Evolutionary conservation across 1,140 invertebrate genomes (phyloP).

Genomic region (Pteromalus puparum): DNA sequence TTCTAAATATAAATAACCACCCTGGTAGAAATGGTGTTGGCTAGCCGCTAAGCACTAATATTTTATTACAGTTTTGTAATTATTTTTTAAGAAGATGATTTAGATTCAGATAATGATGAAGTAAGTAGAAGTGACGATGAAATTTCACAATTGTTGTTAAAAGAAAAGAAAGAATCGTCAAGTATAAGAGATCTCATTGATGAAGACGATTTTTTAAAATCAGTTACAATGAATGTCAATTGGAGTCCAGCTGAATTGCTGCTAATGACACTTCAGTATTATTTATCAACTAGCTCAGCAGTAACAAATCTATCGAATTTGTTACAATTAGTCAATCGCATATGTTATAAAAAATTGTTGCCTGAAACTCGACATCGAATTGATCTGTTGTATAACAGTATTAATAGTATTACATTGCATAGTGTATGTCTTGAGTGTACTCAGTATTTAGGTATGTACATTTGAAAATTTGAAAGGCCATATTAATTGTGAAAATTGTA

Average conservation of each 20-base stretch:
- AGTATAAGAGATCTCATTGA: background rate
- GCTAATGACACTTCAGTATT: slow-evolving; percentile 30
- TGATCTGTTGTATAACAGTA: background rate
- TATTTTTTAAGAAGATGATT: too few species aligned
- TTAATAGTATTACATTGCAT: background rate
- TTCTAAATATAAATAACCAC: too few species aligned
- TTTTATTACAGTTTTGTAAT: too few species aligned
- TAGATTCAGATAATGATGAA: too few species aligned
- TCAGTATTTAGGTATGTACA: background rate
- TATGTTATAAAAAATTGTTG: slow-evolving; percentile 14
- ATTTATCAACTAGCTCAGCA: background rate
- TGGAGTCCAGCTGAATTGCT: slow-evolving; percentile 19
- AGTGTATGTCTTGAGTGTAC: background rate
- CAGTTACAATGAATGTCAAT: background rate
- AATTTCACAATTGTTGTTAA: too few species aligned
- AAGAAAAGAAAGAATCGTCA: too few species aligned
- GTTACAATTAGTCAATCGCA: slow-evolving; percentile 20
- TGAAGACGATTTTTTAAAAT: background rate
- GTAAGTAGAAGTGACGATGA: too few species aligned
- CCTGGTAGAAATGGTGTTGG: too few species aligned
- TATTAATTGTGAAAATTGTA: slow-evolving; percentile 14
- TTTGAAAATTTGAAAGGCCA: background rate
- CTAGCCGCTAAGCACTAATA: too few species aligned
- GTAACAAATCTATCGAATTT: background rate
- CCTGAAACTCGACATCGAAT: slow-evolving; percentile 24